phyloP scores from a whole-genome alignment of 2,113 vertebrate species.

The Calcarius ornatus region DNA sequence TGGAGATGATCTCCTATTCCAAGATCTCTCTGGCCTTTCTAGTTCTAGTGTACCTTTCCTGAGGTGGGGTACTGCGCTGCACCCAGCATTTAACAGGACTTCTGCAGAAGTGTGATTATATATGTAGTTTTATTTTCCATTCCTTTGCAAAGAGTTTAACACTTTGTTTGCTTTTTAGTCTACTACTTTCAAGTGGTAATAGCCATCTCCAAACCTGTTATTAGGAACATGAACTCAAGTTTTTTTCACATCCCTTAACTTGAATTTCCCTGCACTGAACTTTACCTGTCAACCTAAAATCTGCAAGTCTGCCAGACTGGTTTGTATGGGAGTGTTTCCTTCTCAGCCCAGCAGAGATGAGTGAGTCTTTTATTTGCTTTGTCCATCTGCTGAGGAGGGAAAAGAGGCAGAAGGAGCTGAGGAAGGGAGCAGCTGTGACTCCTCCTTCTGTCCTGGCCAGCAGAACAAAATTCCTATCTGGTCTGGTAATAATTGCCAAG shows the following conservation, averaged over 20 bases:
- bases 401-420: background rate
- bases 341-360: background rate
- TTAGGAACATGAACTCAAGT: background rate
- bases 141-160: background rate
- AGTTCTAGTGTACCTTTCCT: background rate
- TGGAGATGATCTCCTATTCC: background rate
- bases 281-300: background rate
- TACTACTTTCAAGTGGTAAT: background rate
- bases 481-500: background rate
- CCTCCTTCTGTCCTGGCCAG: background rate
- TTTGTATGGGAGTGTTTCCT: background rate
- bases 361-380: background rate
- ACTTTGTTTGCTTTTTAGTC: background rate
- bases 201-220: background rate
- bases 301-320: background rate
- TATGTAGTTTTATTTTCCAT: background rate
- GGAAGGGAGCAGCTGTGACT: background rate
- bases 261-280: background rate
- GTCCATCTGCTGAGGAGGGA: background rate
- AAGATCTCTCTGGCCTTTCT: background rate
- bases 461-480: background rate
- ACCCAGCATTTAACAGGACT: background rate
- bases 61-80: background rate
- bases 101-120: background rate
- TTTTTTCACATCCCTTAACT: background rate